Evolutionary conservation across 92 coral and sea anemone genomes (phyloP), one percentile per base, ranked within the genome.

Genomic region (Heteractis magnifica): DNA sequence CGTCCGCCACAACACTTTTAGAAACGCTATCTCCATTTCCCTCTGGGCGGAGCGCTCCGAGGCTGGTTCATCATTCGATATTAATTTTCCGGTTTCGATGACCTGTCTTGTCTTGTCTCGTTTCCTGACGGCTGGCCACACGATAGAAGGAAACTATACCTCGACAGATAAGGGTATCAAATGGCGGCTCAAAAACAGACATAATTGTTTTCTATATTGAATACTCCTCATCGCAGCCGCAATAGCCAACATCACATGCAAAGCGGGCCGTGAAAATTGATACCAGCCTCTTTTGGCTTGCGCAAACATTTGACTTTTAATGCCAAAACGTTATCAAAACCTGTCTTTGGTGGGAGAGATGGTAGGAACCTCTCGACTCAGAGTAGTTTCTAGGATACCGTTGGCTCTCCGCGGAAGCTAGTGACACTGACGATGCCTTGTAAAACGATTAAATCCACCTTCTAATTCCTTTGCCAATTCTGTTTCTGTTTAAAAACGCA

Each of bases 71-170:
- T 51, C 52, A 81, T 71, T 58, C 64, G 76, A 81, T 81, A 81
- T 81, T 52, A 51, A 81, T 81, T 81, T 80, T 75, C 84, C 73
- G 84, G 55, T 50, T 71, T 7, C 2, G 23, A 70, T 81, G 84
- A 81, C 84, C 84, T 50, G 77, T 18, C 75, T 4, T 80, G 75
- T 64, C 52, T 62, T 49, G 48, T 50, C 55, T 15, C 68, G 72
- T n/a, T 70, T 52, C 21, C 65, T 51, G n/a, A 19, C 51, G n/a
- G 64, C 49, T 81, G 65, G 15, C 21, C 51, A 65, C 84, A 81
- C 77, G 84, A 70, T 34, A 74, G 70, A 62, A 62, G 51, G 49
- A 51, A 71, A 23, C 83, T 34, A 5, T 48, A 65, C 81, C 60
- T 14, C 81, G 18, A 56, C 15, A 77, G 58, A 50, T 51, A 14